Evolutionary conservation across 2,888 invertebrate genomes (phyloP).

Genomic region (Nomada hirtipes): DNA sequence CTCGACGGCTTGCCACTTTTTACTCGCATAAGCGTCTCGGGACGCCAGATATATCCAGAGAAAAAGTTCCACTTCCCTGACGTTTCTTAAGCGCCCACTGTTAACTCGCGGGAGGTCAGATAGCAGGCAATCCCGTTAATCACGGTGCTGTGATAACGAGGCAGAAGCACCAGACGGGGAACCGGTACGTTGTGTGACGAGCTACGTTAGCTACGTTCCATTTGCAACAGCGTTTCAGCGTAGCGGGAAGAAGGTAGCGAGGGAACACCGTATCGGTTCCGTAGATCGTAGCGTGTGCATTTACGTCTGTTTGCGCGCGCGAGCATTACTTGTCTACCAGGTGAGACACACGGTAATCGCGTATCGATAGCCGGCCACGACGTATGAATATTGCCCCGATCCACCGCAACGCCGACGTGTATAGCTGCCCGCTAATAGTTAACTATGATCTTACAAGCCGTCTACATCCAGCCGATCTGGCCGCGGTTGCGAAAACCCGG

Average conservation of each 20-base stretch:
- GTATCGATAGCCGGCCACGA: constrained; percentile 60
- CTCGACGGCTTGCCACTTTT: too few species aligned
- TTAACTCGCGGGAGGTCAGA: background rate
- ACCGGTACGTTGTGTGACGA: constrained; percentile 11
- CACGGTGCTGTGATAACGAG: constrained; percentile 3
- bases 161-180: background rate
- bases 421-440: constrained; percentile 55
- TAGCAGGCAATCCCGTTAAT: constrained; percentile 19
- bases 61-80: too few species aligned
- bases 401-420: constrained; percentile 47
- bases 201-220: constrained; percentile 15
- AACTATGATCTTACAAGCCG: constrained; percentile 57
- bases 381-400: constrained; percentile 56
- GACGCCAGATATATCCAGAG: too few species aligned
- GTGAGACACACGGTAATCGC: constrained; percentile 63
- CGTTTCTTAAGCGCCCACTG: too few species aligned
- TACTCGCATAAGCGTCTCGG: too few species aligned
- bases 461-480: constrained; percentile 51
- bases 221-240: constrained; percentile 7
- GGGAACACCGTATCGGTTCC: constrained; percentile 44
- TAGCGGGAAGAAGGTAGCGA: constrained; percentile 13
- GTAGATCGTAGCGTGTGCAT: constrained; percentile 41
- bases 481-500: constrained; percentile 46
- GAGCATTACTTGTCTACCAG: constrained; percentile 48
- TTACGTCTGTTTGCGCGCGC: constrained; percentile 7